Evolutionary conservation across 2,888 invertebrate species (phyloP).

Genomic region (Protophormia terraenovae): DNA sequence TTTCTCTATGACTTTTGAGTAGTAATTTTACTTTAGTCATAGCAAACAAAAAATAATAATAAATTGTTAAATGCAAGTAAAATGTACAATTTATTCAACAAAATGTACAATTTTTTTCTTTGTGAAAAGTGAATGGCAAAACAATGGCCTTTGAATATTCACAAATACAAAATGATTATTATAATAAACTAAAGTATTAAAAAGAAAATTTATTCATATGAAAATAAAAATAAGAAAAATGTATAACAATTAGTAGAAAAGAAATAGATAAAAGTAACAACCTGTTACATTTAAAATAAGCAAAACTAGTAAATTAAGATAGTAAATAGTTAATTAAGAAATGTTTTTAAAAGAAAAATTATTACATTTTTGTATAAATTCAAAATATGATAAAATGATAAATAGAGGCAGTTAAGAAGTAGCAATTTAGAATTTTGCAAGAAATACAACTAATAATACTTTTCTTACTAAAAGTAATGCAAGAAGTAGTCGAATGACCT

Average conservation of each 20-base stretch:
- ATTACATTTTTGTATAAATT: not conserved
- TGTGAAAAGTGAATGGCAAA: slow-evolving; percentile 54
- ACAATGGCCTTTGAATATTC: slow-evolving; percentile 58
- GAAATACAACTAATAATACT: too few species aligned
- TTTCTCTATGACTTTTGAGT: not conserved
- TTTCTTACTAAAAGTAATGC: too few species aligned
- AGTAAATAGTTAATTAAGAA: not conserved
- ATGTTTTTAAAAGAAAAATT: not conserved
- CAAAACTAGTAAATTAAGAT: not conserved
- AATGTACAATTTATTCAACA: slow-evolving; percentile 43
- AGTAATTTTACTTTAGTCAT: slow-evolving; percentile 31
- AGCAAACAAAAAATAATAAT: not conserved
- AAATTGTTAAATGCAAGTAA: slow-evolving; percentile 8
- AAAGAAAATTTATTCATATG: not conserved
- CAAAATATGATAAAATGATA: not conserved
- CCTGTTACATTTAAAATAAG: not conserved
- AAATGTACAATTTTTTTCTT: slow-evolving; percentile 43
- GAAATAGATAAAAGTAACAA: not conserved
- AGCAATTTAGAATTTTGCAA: not conserved
- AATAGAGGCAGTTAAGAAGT: not conserved
- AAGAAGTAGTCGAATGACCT: too few species aligned
- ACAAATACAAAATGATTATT: slow-evolving; percentile 37
- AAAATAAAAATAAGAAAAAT: not conserved
- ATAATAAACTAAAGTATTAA: slow-evolving; percentile 23
- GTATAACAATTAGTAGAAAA: slow-evolving; percentile 29